Conservation (phyloP, 2,113 vertebrate species). For the Zosterops hypoxanthus region DNA sequence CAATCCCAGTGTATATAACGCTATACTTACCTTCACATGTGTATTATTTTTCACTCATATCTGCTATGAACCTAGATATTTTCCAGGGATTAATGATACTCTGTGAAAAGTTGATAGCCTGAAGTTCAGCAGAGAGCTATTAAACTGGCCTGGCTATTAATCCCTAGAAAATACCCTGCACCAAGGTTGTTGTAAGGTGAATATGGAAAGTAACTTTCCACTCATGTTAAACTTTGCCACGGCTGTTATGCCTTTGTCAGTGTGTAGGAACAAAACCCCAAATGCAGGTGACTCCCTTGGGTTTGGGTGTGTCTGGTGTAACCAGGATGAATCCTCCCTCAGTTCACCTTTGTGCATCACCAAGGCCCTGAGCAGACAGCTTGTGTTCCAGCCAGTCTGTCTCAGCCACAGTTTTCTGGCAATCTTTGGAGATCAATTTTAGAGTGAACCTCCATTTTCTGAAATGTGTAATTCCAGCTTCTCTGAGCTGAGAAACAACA, state of each 20-base stretch:
- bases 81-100: conserved; percentile 72
- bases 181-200: conserved; percentile 69
- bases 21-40: conserved; percentile 3
- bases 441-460: conserved; percentile 11
- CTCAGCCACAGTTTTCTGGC: neutral
- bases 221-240: neutral
- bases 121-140: conserved; percentile 67
- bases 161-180: conserved; percentile 71
- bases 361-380: neutral
- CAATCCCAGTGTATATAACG: neutral
- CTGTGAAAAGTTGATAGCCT: conserved; percentile 73
- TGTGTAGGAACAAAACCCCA: neutral
- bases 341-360: neutral
- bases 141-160: conserved; percentile 72
- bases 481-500: conserved; percentile 30
- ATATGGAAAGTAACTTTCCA: conserved; percentile 51
- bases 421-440: neutral
- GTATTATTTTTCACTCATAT: conserved; percentile 70
- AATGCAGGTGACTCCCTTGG: neutral
- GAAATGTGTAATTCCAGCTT: conserved; percentile 24
- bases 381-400: neutral
- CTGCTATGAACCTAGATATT: conserved; percentile 68
- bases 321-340: neutral
- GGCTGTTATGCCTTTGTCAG: neutral
- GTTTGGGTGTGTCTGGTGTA: neutral